Conservation (phyloP, 2,113 vertebrate genomes). For the Ascaphus truei region DNA sequence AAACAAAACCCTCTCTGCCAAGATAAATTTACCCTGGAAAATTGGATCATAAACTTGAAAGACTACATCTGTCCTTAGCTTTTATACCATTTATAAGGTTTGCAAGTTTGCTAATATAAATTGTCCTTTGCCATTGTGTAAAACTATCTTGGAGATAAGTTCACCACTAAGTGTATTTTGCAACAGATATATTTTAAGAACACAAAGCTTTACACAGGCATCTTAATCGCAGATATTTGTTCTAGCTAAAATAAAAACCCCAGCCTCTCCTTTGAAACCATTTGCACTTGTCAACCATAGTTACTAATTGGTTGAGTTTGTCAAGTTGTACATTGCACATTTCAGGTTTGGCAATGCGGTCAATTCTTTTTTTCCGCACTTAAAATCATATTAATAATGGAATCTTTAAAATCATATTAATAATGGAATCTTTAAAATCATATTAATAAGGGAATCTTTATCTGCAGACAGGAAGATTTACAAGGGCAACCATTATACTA, state of each 20-base stretch:
- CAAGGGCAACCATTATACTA: neutral
- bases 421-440: neutral
- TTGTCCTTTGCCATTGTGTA: conserved; percentile 46
- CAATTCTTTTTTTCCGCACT: neutral
- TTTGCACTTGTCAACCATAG: neutral
- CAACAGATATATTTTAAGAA: neutral
- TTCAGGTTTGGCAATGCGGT: neutral
- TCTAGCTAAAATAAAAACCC: neutral
- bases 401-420: neutral
- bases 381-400: neutral
- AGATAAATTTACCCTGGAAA: conserved; percentile 56
- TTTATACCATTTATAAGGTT: conserved; percentile 47
- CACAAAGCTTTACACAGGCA: too few relatives aligned
- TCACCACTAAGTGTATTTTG: neutral
- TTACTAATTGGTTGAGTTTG: neutral
- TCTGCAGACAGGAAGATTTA: neutral
- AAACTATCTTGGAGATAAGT: conserved; percentile 32
- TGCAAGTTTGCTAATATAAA: conserved; percentile 42
- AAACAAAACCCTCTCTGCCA: conserved; percentile 51
- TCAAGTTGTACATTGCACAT: neutral
- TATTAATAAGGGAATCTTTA: neutral
- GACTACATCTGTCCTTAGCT: conserved; percentile 49
- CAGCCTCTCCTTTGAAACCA: neutral
- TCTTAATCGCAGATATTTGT: neutral
- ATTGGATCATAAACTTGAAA: conserved; percentile 54